A percentile compares a stretch with the other conserved stretches of the same genome.
These are phyloP conservation scores for Coleophora flavipennella DNA, from an alignment of 2,888 invertebrate species.

Conservation along the genomic window DNA sequence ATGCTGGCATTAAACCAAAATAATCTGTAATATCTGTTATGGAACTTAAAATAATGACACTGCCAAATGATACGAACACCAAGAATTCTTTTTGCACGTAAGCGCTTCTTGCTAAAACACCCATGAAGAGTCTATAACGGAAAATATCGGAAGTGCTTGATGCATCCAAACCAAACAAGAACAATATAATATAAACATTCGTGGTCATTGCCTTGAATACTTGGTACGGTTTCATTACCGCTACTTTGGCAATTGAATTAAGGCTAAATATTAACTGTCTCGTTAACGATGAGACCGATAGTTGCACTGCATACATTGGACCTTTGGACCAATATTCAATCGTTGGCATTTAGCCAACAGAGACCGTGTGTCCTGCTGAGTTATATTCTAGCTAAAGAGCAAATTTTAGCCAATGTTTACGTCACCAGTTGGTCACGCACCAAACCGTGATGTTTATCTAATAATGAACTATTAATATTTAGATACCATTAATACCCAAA, in stretches of 20 bases:
- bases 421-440: neutral
- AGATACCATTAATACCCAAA: too few relatives aligned
- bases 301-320: neutral
- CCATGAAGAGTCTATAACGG: neutral
- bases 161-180: neutral
- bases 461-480: too few relatives aligned
- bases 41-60: neutral
- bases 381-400: neutral
- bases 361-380: neutral
- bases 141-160: slow-evolving; percentile 2
- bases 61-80: neutral
- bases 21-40: neutral
- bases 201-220: slow-evolving; percentile 8
- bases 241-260: slow-evolving; percentile 13
- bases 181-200: neutral
- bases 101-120: neutral
- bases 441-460: neutral
- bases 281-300: neutral
- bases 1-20: slow-evolving; percentile 12
- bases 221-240: slow-evolving; percentile 5
- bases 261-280: slow-evolving; percentile 8
- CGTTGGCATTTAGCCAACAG: slow-evolving; percentile 2
- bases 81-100: neutral
- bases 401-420: neutral
- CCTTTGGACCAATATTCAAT: neutral